These are phyloP conservation scores for Melipona quadrifasciata DNA, from an alignment of 1,140 invertebrate genomes.

Conservation along the genomic window DNA sequence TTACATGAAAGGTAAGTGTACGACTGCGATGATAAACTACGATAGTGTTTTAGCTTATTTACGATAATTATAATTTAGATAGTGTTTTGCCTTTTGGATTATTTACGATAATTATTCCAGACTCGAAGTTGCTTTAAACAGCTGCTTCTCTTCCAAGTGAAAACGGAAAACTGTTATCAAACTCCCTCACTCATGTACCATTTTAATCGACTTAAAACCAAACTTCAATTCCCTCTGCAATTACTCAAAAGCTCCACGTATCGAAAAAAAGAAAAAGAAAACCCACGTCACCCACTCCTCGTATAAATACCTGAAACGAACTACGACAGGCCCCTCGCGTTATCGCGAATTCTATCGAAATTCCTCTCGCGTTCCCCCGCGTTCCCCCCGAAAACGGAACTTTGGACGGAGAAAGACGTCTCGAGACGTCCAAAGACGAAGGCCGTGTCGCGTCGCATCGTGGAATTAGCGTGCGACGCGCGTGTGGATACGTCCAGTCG, in stretches of 20 bases:
- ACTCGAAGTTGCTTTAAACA: too few species aligned
- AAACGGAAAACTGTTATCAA: background rate
- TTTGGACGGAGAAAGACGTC: background rate
- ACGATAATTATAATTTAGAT: too few species aligned
- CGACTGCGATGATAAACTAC: too few species aligned
- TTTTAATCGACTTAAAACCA: background rate
- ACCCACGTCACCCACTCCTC: too few species aligned
- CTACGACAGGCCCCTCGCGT: background rate
- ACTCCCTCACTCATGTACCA: background rate
- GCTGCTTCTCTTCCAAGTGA: background rate
- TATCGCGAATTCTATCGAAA: constrained; percentile 1
- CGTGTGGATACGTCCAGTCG: constrained; percentile 59
- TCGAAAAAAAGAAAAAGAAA: too few species aligned
- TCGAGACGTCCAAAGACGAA: background rate
- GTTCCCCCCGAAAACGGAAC: fast-evolving
- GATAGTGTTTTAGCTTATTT: too few species aligned
- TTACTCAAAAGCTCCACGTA: background rate
- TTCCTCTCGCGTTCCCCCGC: background rate
- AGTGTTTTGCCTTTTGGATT: too few species aligned
- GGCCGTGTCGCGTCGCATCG: constrained; percentile 42
- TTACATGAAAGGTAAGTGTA: too few species aligned
- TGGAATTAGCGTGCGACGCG: constrained; percentile 75
- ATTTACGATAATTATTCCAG: too few species aligned
- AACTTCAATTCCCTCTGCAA: background rate
- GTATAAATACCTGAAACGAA: background rate